Evolutionary conservation across 1,140 invertebrate species (phyloP), one percentile per base, ranked within the genome.

Genomic region (Philotrypesis tridentata): DNA sequence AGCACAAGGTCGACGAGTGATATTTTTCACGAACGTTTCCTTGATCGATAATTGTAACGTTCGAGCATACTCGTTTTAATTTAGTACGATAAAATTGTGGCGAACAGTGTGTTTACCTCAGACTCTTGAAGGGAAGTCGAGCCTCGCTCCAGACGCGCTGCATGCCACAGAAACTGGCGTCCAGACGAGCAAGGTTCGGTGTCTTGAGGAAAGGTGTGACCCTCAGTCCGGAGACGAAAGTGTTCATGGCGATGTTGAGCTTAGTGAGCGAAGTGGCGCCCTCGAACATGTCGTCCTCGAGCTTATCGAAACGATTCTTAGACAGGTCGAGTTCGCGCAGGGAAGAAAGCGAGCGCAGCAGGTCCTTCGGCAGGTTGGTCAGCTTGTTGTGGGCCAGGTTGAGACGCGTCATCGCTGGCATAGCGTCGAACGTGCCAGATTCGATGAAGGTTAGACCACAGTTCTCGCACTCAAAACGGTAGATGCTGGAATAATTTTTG

Each of bases 221-320:
- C 63, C 95, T 94, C 1, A 96, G 86, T 1, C 82, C 82, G 17
- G 93, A 91, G 82, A 92, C 93, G 61, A 96, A 89, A 7, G 94
- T 93, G 88, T 96, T 96, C 11, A 94, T 94, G 82, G 95, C 94
- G 61, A 96, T 91, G 87, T 93, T 95, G 1, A 96, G 86, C 88
- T 94, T 96, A 8, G 90, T 92, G 72, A 96, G 88, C 61, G 84
- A 93, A 87, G 84, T 91, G 88, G 89, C 89, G 17, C 90, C 91
- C n/a, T 70, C 68, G 87, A 96, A 96, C 79, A 95, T 92, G 71
- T 94, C 90, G 3, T 89, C 88, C n/a, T 94, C 92, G 27, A 96
- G 86, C 11, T 89, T 89, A 0, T 87, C 86, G 25, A 96, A 92
- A 65, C 92, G 84, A 84, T 96, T 96, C 82, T 94, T 92, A n/a